Base-by-base conservation (phyloP, 2,888 invertebrate species). In the Galerucella nymphaeae region DNA sequence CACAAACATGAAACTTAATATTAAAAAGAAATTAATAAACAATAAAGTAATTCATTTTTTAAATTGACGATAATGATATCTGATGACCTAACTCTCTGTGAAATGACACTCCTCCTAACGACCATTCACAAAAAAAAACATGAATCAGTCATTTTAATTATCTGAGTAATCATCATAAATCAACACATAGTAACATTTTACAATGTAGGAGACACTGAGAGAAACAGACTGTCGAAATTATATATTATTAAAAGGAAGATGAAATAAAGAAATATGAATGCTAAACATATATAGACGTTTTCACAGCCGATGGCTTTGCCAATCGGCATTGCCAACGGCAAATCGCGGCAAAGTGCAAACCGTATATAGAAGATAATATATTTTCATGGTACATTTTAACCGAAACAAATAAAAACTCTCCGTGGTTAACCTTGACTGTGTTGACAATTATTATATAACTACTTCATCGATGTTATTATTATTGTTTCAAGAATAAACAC, bases 121-220 rank as follows among this genome's bases (percentile, higher is more conserved):
- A 64, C 64, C 50, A 64, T 64, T 48, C 64, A 50, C 64, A 50
- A 64, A 63, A 63, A 48, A 64, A 20, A 30, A 30, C 14, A 41
- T 59, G 64, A 64, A 50, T 64, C 64, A 64, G 23, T 64, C 64
- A 64, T 50, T 20, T 45, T 10, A 64, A 23, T 50, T 64, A 50
- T 14, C 18, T 48, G 10, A 64, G 38, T 13, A 62, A 41, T 41
- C 38, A 16, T 45, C 13, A 14, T 2, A 48, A 20, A 18, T 64
- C 11, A 13, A 64, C 23, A 48, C 23, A 62, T 18, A 11, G 13
- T 20, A 20, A 50, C 5, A 30, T 30, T 30, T 30, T 30, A 30
- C 30, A 30, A 30, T 2, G 5, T 30, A 30, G 30, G 30, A 30
- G 8, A 30, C 30, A 30, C 30, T 30, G 30, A 30, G 30, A 30